These are phyloP conservation scores for Leptinotarsa peninsularis DNA, from an alignment of 2,888 invertebrate genomes.

Conservation along the genomic window DNA sequence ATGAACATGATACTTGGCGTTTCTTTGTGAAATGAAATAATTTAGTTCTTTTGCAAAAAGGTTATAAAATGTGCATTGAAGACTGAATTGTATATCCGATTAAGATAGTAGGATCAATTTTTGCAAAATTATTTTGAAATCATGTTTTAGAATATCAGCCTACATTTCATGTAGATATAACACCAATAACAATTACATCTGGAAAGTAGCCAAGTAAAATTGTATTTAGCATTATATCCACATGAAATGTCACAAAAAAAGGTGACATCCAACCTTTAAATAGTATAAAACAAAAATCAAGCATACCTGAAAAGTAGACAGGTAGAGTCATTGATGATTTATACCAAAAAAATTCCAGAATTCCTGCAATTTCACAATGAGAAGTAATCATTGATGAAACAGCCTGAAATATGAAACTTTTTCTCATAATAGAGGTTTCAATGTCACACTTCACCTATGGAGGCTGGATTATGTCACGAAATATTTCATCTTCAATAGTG, in stretches of 20 bases:
- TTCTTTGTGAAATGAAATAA: too few relatives aligned
- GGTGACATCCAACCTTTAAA: not conserved
- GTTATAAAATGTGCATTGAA: too few relatives aligned
- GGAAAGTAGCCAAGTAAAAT: conserved; percentile 7
- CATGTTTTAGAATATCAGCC: not conserved
- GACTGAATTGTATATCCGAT: too few relatives aligned
- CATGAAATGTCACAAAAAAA: not conserved
- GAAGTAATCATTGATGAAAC: not conserved
- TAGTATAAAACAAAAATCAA: not conserved
- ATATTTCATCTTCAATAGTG: not conserved
- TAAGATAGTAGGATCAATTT: too few relatives aligned
- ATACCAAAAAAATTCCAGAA: not conserved
- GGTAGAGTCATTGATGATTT: not conserved
- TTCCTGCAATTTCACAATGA: not conserved
- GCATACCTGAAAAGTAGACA: not conserved
- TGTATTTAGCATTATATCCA: not conserved
- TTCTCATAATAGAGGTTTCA: not conserved
- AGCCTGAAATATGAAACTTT: not conserved
- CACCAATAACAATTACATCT: not conserved
- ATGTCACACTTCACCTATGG: not conserved
- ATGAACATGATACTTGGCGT: not conserved
- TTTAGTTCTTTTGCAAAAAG: too few relatives aligned
- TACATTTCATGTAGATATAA: not conserved
- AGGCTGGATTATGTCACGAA: not conserved
- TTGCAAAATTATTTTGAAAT: too few relatives aligned